Evolutionary conservation across 2,888 invertebrate genomes (phyloP).

Genomic region (Parapristionchus giblindavisi): DNA sequence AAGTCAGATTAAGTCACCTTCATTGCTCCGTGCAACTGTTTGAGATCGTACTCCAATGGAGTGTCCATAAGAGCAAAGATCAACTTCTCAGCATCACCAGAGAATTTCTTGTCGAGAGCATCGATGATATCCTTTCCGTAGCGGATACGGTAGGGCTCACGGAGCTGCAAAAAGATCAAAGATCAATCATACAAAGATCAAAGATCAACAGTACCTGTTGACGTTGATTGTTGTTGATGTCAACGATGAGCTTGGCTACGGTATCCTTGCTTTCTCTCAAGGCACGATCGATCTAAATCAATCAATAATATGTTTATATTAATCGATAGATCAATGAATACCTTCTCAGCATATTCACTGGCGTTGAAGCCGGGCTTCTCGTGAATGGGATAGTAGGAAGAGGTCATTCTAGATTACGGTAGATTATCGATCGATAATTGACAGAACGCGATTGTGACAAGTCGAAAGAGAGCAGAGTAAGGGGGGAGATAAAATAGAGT

Average conservation of each 20-base stretch:
- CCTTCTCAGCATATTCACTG: slow-evolving; percentile 61
- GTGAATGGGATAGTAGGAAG: slow-evolving; percentile 54
- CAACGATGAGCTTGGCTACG: slow-evolving; percentile 76
- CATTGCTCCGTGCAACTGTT: slow-evolving; percentile 71
- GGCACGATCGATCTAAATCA: slow-evolving; percentile 64
- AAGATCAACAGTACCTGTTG: slow-evolving; percentile 76
- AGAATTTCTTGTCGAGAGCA: slow-evolving; percentile 37
- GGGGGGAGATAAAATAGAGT: not conserved
- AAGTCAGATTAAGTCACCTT: too few relatives aligned
- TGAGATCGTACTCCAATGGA: slow-evolving; percentile 71
- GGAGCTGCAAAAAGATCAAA: not conserved
- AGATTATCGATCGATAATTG: slow-evolving; percentile 37
- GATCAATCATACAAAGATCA: not conserved
- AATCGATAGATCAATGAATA: too few relatives aligned
- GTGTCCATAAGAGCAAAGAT: slow-evolving; percentile 68
- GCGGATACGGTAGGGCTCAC: slow-evolving; percentile 66
- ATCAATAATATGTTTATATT: too few relatives aligned
- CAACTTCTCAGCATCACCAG: slow-evolving; percentile 46
- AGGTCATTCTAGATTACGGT: slow-evolving; percentile 41
- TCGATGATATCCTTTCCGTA: slow-evolving; percentile 80
- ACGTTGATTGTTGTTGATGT: slow-evolving; percentile 85
- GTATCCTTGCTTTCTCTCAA: slow-evolving; percentile 63
- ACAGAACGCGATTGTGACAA: not conserved
- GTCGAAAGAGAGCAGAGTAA: not conserved
- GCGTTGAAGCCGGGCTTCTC: slow-evolving; percentile 63